Evolutionary conservation across 2,888 invertebrate species (phyloP), one percentile per base, ranked within the genome.

Genomic region (Leptopterna dolabrata): DNA sequence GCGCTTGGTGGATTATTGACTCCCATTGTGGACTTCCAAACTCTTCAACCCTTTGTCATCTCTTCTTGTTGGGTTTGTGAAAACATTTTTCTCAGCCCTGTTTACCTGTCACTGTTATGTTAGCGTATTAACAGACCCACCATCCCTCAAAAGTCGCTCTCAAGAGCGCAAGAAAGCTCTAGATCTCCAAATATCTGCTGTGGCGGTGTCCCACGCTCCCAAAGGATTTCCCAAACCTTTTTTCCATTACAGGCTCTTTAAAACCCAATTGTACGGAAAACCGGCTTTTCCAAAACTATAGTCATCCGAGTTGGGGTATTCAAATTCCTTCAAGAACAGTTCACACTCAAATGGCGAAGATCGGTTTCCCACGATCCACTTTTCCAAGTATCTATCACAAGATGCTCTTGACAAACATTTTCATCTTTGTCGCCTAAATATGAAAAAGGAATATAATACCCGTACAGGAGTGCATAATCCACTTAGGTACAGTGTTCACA

Each of bases 11-110:
- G 73, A 73, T 78, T 78, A 78, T 78, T 45, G 78, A 78, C 78
- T 78, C 78, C 78, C 41, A 78, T 78, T 78, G 78, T 78, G 27
- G 27, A 13, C 51, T 19, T 63, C 27, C 78, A 27, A 36, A 78
- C 41, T 78, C 73, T 73, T 73, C 73, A 73, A 45, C 78, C 78
- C 78, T 78, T 78, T 78, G 78, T 78, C 78, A 78, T 78, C 78
- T 78, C 45, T 78, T 45, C 78, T 78, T 45, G 78, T 78, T 19
- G 24, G 43, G 43, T 29, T 45, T 29, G 78, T 78, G 78, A 78
- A 78, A 41, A 78, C 43, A 45, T 45, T 45, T 78, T 76, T 78
- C 19, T 19, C 45, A 9, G 45, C 41, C 41, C 78, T 27, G 45
- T 43, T 41, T 45, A 45, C 78, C 78, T 78, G 78, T 78, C 78